A percentile compares a stretch with the other conserved stretches of the same genome.
phyloP scores from a whole-genome alignment of 2,888 invertebrate species.

The Syrista parreyssii region DNA sequence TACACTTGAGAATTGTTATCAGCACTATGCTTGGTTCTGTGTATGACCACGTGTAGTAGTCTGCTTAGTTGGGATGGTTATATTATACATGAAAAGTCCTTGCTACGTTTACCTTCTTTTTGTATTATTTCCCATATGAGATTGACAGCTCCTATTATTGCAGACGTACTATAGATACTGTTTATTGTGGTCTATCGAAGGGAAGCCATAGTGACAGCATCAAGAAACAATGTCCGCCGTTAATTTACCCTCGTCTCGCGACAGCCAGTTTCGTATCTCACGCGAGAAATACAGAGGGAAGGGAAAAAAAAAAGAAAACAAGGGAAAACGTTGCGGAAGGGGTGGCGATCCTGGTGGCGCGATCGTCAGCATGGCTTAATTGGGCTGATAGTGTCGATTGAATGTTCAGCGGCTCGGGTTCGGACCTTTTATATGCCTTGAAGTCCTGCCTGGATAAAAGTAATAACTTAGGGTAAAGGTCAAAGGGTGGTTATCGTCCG shows the following conservation, averaged over 20 bases:
- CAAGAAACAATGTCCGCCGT: conserved; percentile 10
- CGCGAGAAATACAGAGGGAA: conserved; percentile 39
- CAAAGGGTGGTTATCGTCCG: conserved; percentile 36
- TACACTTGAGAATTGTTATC: neutral
- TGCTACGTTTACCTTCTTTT: too few species aligned
- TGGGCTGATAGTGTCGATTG: conserved; percentile 44
- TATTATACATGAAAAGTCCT: too few species aligned
- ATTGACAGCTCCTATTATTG: neutral
- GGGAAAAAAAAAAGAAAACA: neutral
- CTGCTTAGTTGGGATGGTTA: neutral
- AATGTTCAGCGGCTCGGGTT: conserved; percentile 31
- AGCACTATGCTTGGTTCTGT: neutral
- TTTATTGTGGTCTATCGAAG: neutral
- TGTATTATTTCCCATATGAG: neutral
- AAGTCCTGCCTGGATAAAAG: conserved; percentile 39
- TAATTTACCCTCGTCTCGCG: conserved; percentile 21
- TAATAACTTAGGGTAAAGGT: conserved; percentile 44
- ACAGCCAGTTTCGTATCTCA: conserved; percentile 47
- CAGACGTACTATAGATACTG: neutral
- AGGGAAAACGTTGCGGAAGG: neutral
- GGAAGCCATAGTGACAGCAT: conserved; percentile 11
- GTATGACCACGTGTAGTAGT: neutral
- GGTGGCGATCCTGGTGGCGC: neutral
- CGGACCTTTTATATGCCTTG: conserved; percentile 23
- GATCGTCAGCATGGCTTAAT: conserved; percentile 32